phyloP scores from a whole-genome alignment of 1,140 invertebrate species.

The Brachystomella parvula region DNA sequence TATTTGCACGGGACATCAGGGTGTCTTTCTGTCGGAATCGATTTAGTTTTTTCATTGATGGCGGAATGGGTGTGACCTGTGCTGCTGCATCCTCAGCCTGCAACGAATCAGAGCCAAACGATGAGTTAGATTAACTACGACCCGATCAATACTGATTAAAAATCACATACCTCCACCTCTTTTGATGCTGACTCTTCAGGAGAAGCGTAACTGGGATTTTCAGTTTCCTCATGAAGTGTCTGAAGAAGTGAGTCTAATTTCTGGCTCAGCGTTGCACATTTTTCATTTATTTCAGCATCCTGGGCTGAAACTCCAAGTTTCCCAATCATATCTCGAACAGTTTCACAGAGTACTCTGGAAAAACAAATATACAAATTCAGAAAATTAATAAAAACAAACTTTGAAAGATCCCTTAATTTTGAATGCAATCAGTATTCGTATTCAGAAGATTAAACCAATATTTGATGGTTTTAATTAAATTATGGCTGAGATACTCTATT shows the following conservation, averaged over 20 bases:
- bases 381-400: no score
- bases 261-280: constrained; percentile 65
- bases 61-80: not conserved
- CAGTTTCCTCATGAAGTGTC: constrained; percentile 59
- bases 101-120: not conserved
- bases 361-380: constrained; percentile 20
- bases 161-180: no score
- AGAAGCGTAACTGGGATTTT: constrained; percentile 27
- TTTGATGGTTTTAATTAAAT: no score
- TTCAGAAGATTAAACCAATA: no score
- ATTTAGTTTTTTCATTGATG: constrained; percentile 22
- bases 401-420: no score
- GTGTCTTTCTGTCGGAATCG: constrained; percentile 44
- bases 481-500: no score
- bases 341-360: constrained; percentile 62
- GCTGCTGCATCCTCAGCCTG: not conserved
- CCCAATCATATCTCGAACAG: constrained; percentile 65
- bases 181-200: constrained; percentile 19
- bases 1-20: constrained; percentile 59
- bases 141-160: no score
- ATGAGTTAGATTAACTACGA: not conserved
- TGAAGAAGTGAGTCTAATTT: constrained; percentile 67
- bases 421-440: no score
- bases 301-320: constrained; percentile 51
- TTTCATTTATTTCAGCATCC: constrained; percentile 55